Evolutionary conservation across 2,113 vertebrate genomes (phyloP).

Genomic region (Cyprinodon brontotheroides): DNA sequence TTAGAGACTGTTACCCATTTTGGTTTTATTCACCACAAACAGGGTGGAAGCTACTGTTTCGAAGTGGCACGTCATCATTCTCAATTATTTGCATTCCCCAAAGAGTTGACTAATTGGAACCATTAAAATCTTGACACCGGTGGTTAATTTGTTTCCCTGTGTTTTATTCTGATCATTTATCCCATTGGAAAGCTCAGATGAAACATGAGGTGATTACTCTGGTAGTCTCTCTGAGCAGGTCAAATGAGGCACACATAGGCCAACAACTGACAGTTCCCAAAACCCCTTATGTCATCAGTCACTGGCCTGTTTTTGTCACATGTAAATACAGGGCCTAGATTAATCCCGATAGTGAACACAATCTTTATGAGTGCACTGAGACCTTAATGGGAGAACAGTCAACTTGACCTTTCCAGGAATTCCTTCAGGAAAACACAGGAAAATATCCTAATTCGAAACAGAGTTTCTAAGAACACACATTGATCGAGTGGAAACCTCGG

Average conservation of each 20-base stretch:
- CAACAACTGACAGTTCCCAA: conserved; percentile 25
- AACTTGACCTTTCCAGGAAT: conserved; percentile 62
- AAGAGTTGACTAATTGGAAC: conserved; percentile 80
- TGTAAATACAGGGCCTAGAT: conserved; percentile 2
- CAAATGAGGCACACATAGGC: neutral
- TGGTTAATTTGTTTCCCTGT: conserved; percentile 78
- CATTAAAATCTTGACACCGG: conserved; percentile 75
- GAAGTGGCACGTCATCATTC: conserved; percentile 50
- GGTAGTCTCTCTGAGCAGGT: conserved; percentile 26
- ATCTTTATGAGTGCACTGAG: conserved; percentile 37
- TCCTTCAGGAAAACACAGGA: conserved; percentile 41
- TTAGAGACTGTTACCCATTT: conserved; percentile 25
- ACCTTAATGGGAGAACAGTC: conserved; percentile 34
- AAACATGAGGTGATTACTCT: conserved; percentile 68
- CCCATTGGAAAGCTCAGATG: conserved; percentile 62
- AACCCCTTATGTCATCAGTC: conserved; percentile 39
- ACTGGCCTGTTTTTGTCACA: conserved; percentile 26
- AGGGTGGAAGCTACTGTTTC: conserved; percentile 44
- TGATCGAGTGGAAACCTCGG: conserved; percentile 52
- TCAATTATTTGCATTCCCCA: conserved; percentile 68
- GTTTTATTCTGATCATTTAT: conserved; percentile 76
- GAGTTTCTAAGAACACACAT: conserved; percentile 52
- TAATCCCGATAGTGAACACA: conserved; percentile 12
- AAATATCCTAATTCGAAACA: conserved; percentile 70
- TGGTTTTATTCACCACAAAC: conserved; percentile 32